Evolutionary conservation across 2,888 invertebrate genomes (phyloP).

Genomic region (Frankliniella intonsa): DNA sequence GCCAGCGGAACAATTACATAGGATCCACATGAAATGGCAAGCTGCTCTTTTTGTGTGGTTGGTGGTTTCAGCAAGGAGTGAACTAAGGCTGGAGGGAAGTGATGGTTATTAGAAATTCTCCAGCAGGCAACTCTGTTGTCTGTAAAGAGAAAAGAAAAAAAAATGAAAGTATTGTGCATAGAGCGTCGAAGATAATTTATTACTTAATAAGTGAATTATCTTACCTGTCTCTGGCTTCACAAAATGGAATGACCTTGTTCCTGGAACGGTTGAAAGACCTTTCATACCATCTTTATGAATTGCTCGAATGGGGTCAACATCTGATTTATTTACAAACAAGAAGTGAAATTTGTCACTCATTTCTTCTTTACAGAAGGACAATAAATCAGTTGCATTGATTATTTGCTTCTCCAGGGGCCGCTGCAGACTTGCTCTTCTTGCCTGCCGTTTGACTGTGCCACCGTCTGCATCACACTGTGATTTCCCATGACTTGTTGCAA

Average conservation of each 20-base stretch:
- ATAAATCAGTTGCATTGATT: not conserved
- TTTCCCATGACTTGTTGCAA: conserved; percentile 33
- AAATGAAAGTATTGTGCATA: too few species aligned
- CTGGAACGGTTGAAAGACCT: not conserved
- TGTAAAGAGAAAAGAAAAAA: not conserved
- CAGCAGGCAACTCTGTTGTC: not conserved
- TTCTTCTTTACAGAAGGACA: conserved; percentile 27
- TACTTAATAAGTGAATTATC: too few species aligned
- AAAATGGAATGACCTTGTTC: not conserved
- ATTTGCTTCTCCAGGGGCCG: conserved; percentile 29
- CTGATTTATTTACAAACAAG: not conserved
- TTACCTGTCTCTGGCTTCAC: not conserved
- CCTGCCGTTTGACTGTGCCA: conserved; percentile 28
- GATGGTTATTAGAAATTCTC: not conserved
- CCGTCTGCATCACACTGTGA: conserved; percentile 32
- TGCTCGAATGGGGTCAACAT: not conserved
- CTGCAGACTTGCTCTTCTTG: conserved; percentile 30
- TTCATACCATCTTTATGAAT: not conserved
- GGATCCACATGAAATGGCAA: not conserved
- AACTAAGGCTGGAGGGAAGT: not conserved
- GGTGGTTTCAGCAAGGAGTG: not conserved
- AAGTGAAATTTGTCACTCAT: conserved; percentile 12
- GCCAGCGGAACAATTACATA: not conserved
- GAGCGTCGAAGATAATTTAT: too few species aligned
- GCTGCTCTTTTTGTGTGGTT: not conserved